Base-by-base conservation (phyloP, 2,113 vertebrate species). In the Gymnarchus niloticus region DNA sequence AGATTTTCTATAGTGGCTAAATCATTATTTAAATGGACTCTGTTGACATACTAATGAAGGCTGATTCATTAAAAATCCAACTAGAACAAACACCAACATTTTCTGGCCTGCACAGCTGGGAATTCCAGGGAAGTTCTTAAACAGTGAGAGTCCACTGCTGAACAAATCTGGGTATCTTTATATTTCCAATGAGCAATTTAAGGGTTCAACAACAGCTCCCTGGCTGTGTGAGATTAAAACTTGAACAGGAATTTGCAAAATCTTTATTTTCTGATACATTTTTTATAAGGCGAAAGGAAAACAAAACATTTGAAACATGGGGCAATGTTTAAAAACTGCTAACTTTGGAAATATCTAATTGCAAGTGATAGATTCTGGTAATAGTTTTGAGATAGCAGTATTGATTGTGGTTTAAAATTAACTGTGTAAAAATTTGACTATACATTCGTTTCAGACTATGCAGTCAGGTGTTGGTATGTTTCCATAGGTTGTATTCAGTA, bases 11-110 rank as follows among this genome's bases (percentile, higher is more conserved):
- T 37, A 4, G 41, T 19, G 12, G 12, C 65, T 73, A 33, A 17
- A 73, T 73, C 65, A 73, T 73, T 73, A 73, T 41, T 28, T 73
- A 73, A 69, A 69, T 69, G 41, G 33, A 73, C 65, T 73, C 65
- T 17, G 14, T 33, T 19, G 7, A 73, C 65, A 73, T 4, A 6
- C 33, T 73, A 73, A 73, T 73, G 12, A 73, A 73, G 33, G 65
- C 65, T 73, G 65, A 73, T 73, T 73, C 33, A 73, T 73, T 41
- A 73, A 6, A 17, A 73, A 73, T 41, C 41, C 37, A 14, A 6
- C 33, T 37, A 33, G 41, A 73, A 73, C 33, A 73, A 73, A 73
- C 65, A 73, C 12, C 33, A 73, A 33, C 65, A 73, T 73, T 73
- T 73, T 41, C 65, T 17, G 52, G 52, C 52, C 52, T 9, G 12